A percentile compares a stretch with the other conserved stretches of the same genome.
These are phyloP conservation scores for Phortica variegata DNA, from an alignment of 1,140 invertebrate species.

Conservation along the genomic window DNA sequence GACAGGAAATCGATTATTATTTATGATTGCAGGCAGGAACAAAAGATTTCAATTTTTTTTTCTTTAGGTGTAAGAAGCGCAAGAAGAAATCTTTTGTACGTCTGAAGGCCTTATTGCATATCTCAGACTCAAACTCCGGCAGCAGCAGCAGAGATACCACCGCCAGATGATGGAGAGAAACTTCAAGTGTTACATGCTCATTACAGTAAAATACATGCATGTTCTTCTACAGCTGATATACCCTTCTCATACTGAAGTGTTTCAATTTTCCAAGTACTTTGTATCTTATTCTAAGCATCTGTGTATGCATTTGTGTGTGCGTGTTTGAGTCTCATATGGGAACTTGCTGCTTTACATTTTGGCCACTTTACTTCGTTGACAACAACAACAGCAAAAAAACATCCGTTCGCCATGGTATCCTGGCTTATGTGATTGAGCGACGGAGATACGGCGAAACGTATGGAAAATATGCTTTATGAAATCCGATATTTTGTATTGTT, in stretches of 20 bases:
- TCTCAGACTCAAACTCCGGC: slow-evolving; percentile 34
- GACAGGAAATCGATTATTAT: slow-evolving; percentile 54
- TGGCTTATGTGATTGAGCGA: too few relatives aligned
- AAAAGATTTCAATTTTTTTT: too few relatives aligned
- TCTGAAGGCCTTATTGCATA: slow-evolving; percentile 17
- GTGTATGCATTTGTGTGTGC: not conserved
- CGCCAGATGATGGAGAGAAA: too few relatives aligned
- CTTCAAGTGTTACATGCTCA: slow-evolving; percentile 25
- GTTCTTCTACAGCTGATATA: too few relatives aligned
- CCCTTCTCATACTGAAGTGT: too few relatives aligned
- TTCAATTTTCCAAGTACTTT: slow-evolving; percentile 14
- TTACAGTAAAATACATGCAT: too few relatives aligned
- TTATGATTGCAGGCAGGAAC: slow-evolving; percentile 39
- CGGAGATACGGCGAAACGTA: too few relatives aligned
- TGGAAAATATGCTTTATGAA: slow-evolving; percentile 43
- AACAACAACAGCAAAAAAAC: slow-evolving; percentile 2
- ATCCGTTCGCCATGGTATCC: slow-evolving; percentile 19
- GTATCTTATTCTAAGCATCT: slow-evolving; percentile 6
- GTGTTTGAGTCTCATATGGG: slow-evolving; percentile 14
- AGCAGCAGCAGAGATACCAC: slow-evolving; percentile 1
- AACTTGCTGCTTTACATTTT: slow-evolving; percentile 16
- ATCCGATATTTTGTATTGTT: slow-evolving; percentile 36
- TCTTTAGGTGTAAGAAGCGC: too few relatives aligned
- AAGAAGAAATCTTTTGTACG: not conserved
- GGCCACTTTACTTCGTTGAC: not conserved